Evolutionary conservation across 1,140 invertebrate genomes (phyloP).

Genomic region (Megalonaias nervosa): DNA sequence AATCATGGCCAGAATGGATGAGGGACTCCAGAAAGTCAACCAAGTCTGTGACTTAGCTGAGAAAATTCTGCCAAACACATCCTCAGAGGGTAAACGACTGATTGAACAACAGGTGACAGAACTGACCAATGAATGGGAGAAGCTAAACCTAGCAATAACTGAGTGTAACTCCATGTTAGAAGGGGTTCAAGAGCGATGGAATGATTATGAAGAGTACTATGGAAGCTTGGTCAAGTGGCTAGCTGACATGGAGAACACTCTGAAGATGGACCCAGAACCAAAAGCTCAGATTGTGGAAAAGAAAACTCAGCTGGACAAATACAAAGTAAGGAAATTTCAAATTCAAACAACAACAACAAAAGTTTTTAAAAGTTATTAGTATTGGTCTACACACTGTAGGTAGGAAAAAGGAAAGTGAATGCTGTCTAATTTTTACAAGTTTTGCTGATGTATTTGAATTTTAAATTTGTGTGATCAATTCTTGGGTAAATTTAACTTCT

Average conservation of each 20-base stretch:
- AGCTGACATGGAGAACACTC: constrained; percentile 73
- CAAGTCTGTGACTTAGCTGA: constrained; percentile 80
- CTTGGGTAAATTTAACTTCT: too few species aligned
- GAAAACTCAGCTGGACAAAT: constrained; percentile 88
- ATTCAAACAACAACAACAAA: too few species aligned
- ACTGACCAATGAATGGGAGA: constrained; percentile 89
- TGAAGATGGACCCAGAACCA: constrained; percentile 75
- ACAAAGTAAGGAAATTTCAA: constrained; percentile 68
- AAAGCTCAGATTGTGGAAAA: constrained; percentile 77
- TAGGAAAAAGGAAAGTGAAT: too few species aligned
- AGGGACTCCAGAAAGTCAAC: constrained; percentile 65
- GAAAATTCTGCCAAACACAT: constrained; percentile 85
- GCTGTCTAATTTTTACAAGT: too few species aligned
- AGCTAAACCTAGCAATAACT: constrained; percentile 84
- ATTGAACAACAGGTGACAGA: constrained; percentile 89
- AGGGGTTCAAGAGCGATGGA: constrained; percentile 88
- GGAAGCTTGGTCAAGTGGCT: constrained; percentile 86
- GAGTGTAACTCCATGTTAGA: constrained; percentile 85
- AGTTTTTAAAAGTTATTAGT: too few species aligned
- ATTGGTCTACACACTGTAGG: too few species aligned
- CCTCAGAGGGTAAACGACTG: constrained; percentile 87
- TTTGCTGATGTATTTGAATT: too few species aligned
- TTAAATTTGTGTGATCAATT: too few species aligned
- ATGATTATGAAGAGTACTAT: constrained; percentile 84
- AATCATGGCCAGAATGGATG: constrained; percentile 65